Percentiles rank a stretch among this genome's conserved stretches.
Evolutionary conservation across 2,888 invertebrate genomes (phyloP).

Genomic region (Xanthia togata): DNA sequence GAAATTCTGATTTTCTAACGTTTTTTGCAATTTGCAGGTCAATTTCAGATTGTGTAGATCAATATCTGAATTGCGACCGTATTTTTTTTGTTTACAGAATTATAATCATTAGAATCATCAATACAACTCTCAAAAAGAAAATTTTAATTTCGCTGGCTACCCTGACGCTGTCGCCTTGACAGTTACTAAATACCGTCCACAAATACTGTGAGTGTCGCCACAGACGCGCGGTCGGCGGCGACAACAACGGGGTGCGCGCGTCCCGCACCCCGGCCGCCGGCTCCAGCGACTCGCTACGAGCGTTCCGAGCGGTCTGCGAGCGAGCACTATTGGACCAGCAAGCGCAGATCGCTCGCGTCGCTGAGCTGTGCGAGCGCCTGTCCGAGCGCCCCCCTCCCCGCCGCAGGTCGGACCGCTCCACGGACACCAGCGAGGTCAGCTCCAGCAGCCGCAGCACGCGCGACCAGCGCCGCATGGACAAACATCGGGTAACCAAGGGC

Average conservation of each 20-base stretch:
- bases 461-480: slow-evolving; percentile 70
- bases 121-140: neutral
- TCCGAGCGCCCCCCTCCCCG: slow-evolving; percentile 61
- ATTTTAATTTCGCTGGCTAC: neutral
- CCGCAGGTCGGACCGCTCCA: slow-evolving; percentile 37
- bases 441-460: slow-evolving; percentile 73
- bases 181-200: neutral
- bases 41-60: neutral
- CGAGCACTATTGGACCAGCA: slow-evolving; percentile 81
- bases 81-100: too few relatives aligned
- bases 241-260: slow-evolving; percentile 48
- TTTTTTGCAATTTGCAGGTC: neutral
- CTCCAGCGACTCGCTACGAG: slow-evolving; percentile 75
- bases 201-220: neutral
- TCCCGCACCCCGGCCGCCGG: slow-evolving; percentile 44
- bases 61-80: too few relatives aligned
- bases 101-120: neutral
- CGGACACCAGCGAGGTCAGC: slow-evolving; percentile 73
- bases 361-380: slow-evolving; percentile 80
- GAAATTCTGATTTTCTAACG: neutral
- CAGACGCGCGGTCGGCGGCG: slow-evolving; percentile 39
- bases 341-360: slow-evolving; percentile 79
- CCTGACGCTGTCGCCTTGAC: neutral
- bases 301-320: slow-evolving; percentile 79
- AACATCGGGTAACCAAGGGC: slow-evolving; percentile 66